Evolutionary conservation across 2,113 vertebrate genomes (phyloP).

Genomic region (Arothron firmamentum): DNA sequence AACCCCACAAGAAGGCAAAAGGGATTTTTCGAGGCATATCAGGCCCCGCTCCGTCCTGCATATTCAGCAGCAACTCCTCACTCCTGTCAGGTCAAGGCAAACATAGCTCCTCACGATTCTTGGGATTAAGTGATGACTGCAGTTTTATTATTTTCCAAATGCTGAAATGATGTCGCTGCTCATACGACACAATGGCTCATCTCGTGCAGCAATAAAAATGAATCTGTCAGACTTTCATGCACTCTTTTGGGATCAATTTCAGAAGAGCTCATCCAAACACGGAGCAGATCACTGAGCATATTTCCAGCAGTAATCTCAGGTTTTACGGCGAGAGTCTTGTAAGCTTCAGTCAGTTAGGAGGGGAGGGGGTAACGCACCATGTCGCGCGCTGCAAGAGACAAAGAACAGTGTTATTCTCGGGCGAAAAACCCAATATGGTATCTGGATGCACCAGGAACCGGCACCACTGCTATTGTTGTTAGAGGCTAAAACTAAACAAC

Average conservation of each 20-base stretch:
- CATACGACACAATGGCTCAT: not conserved
- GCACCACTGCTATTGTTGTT: not conserved
- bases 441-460: not conserved
- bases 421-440: not conserved
- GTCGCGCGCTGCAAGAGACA: constrained; percentile 39
- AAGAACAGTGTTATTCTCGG: constrained; percentile 20
- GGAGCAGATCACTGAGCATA: constrained; percentile 11
- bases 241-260: constrained; percentile 26
- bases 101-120: constrained; percentile 43
- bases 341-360: constrained; percentile 16
- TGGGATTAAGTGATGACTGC: constrained; percentile 12
- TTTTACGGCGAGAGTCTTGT: constrained; percentile 14
- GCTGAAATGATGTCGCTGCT: constrained; percentile 5
- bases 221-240: constrained; percentile 16
- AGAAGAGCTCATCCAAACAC: constrained; percentile 24
- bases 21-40: constrained; percentile 44
- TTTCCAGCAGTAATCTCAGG: constrained; percentile 32
- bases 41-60: constrained; percentile 50
- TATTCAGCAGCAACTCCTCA: constrained; percentile 57
- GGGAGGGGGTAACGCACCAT: constrained; percentile 8
- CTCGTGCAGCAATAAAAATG: constrained; percentile 30
- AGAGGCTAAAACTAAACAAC: not conserved
- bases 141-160: constrained; percentile 12
- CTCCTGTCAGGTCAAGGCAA: constrained; percentile 45
- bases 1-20: constrained; percentile 42